Percentiles rank a stretch among this genome's conserved stretches.
Conservation (phyloP, 2,797 vertebrate genomes). For the Hypotaenidia okinawae region DNA sequence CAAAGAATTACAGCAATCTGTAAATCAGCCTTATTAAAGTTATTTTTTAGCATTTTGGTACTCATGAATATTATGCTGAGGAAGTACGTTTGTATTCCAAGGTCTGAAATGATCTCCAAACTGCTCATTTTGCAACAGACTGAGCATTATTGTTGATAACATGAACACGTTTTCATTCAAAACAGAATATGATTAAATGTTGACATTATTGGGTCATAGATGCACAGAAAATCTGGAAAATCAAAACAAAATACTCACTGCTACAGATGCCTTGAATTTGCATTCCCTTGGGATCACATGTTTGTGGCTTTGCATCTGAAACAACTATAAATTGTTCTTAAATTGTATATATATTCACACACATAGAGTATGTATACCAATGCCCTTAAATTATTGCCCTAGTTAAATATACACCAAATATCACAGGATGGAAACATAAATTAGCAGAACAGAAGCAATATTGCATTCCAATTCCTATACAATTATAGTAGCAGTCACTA, state of each 20-base stretch:
- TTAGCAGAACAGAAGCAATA: neutral
- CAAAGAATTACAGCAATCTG: neutral
- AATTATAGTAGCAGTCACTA: neutral
- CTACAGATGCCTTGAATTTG: constrained; percentile 73
- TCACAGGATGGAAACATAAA: neutral
- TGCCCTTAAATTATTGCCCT: neutral
- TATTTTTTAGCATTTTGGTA: neutral
- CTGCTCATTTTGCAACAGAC: neutral
- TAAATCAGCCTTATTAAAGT: neutral
- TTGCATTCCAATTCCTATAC: neutral
- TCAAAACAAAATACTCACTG: constrained; percentile 72
- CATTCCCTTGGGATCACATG: constrained; percentile 74
- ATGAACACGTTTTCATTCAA: neutral
- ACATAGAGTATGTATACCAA: neutral
- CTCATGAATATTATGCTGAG: neutral
- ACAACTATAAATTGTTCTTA: constrained; percentile 65
- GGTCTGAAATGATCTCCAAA: neutral
- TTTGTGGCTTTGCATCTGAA: constrained; percentile 60
- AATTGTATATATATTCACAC: neutral
- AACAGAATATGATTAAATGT: neutral
- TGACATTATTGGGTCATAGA: neutral
- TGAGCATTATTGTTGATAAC: neutral
- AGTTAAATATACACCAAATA: neutral
- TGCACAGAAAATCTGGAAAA: neutral
- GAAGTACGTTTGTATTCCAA: neutral